Conservation (phyloP, 2,888 invertebrate species). For the Nephrotoma appendiculata region DNA sequence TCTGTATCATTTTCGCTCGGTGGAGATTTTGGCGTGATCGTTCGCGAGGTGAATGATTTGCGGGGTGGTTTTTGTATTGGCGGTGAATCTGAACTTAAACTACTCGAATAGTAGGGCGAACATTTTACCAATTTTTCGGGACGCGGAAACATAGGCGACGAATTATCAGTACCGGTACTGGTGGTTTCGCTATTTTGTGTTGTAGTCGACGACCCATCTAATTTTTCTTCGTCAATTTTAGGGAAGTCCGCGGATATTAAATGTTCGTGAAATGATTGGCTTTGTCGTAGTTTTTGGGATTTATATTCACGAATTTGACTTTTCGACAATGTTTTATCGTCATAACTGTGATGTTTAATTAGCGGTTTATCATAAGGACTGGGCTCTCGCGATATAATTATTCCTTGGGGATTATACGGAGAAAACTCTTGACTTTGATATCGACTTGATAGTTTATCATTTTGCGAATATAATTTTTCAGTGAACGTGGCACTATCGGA, state of each 20-base stretch:
- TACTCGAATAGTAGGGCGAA: constrained; percentile 62
- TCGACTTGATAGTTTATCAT: constrained; percentile 45
- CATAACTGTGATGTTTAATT: constrained; percentile 49
- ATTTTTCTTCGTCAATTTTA: constrained; percentile 40
- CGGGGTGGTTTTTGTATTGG: constrained; percentile 51
- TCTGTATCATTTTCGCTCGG: constrained; percentile 63
- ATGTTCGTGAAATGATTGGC: constrained; percentile 50
- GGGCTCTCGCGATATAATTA: constrained; percentile 32
- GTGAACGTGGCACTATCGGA: constrained; percentile 36
- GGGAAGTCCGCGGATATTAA: constrained; percentile 39
- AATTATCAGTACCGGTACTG: constrained; percentile 26
- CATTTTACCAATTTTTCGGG: constrained; percentile 46
- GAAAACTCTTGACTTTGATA: constrained; percentile 50
- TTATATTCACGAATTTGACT: constrained; percentile 50
- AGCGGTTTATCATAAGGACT: constrained; percentile 41
- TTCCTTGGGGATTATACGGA: constrained; percentile 20
- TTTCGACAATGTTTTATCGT: constrained; percentile 46
- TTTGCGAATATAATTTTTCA: constrained; percentile 44
- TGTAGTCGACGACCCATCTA: constrained; percentile 33
- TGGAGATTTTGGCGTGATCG: constrained; percentile 49
- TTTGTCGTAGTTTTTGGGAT: constrained; percentile 43
- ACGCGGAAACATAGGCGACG: constrained; percentile 27
- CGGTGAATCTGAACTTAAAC: constrained; percentile 58
- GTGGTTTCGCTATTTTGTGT: constrained; percentile 40
- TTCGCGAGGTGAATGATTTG: constrained; percentile 45